These are phyloP conservation scores for Corythornis madagascariensis DNA, from an alignment of 2,113 vertebrate genomes.

Conservation along the genomic window DNA sequence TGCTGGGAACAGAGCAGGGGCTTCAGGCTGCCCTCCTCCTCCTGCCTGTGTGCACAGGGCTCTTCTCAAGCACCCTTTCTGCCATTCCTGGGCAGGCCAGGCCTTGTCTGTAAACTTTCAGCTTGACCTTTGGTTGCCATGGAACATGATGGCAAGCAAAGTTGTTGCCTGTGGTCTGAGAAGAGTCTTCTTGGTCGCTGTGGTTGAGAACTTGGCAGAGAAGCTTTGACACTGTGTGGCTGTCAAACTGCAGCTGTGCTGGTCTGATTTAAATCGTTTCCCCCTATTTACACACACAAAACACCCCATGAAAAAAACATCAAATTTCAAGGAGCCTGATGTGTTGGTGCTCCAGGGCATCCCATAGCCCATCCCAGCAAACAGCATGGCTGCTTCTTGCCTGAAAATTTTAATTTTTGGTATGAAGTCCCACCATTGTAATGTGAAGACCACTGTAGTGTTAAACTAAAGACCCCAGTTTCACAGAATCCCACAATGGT, in stretches of 20 bases:
- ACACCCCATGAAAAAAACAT: too few relatives aligned
- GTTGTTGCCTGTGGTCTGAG: rapidly evolving
- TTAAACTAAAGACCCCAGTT: neutral
- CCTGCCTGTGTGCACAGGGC: neutral
- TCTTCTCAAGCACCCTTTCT: neutral
- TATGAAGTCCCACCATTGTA: rapidly evolving
- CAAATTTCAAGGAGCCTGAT: rapidly evolving
- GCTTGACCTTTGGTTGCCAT: rapidly evolving
- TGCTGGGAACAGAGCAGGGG: neutral
- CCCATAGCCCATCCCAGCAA: neutral
- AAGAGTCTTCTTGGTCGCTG: neutral
- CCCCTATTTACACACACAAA: neutral
- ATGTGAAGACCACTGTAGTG: rapidly evolving
- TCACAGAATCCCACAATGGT: neutral
- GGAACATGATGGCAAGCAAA: rapidly evolving
- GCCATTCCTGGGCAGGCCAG: neutral
- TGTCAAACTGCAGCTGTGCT: rapidly evolving
- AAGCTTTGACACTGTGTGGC: neutral
- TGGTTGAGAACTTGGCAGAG: rapidly evolving
- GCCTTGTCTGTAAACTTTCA: neutral
- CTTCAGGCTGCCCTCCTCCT: neutral
- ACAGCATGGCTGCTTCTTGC: rapidly evolving
- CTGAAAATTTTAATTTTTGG: neutral
- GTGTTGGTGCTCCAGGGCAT: neutral
- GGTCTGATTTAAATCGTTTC: neutral